phyloP scores from a whole-genome alignment of 1,140 invertebrate genomes.

The Drosophila lacertosa region DNA sequence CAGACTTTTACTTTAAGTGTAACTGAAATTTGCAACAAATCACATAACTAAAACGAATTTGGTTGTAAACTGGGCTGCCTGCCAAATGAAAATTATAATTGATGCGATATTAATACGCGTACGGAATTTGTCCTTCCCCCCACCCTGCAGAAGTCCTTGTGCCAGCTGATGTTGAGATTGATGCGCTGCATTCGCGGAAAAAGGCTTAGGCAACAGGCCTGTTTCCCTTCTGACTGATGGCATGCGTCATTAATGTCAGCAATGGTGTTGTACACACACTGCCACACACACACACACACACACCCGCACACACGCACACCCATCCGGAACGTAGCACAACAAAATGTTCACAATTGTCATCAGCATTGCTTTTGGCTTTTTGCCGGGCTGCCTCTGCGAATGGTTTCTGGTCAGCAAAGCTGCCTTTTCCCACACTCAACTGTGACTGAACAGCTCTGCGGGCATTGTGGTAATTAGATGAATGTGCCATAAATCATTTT shows the following conservation, averaged over 20 bases:
- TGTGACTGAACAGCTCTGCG: conserved; percentile 40
- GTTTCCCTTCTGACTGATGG: conserved; percentile 60
- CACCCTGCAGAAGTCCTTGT: background rate
- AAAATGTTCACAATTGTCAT: conserved; percentile 74
- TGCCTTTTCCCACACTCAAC: background rate
- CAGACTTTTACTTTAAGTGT: background rate
- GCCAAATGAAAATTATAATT: conserved; percentile 72
- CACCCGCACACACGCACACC: conserved; percentile 22
- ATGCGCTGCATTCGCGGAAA: conserved; percentile 74
- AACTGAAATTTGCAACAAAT: conserved; percentile 60
- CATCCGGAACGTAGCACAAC: conserved; percentile 32
- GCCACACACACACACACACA: conserved; percentile 19
- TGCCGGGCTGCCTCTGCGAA: conserved; percentile 37
- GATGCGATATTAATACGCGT: conserved; percentile 78
- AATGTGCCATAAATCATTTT: conserved; percentile 81
- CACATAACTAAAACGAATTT: conserved; percentile 59
- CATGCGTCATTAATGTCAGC: conserved; percentile 79
- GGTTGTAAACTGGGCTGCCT: conserved; percentile 54
- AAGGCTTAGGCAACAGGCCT: conserved; percentile 55
- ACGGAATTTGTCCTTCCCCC: conserved; percentile 13
- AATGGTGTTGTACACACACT: conserved; percentile 69
- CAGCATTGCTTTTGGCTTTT: conserved; percentile 63
- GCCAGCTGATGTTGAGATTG: conserved; percentile 70
- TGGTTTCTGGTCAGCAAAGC: conserved; percentile 30
- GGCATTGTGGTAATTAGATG: conserved; percentile 76